These are phyloP conservation scores for Halichoerus grypus DNA, from an alignment of 2,113 vertebrate genomes.

Conservation along the genomic window DNA sequence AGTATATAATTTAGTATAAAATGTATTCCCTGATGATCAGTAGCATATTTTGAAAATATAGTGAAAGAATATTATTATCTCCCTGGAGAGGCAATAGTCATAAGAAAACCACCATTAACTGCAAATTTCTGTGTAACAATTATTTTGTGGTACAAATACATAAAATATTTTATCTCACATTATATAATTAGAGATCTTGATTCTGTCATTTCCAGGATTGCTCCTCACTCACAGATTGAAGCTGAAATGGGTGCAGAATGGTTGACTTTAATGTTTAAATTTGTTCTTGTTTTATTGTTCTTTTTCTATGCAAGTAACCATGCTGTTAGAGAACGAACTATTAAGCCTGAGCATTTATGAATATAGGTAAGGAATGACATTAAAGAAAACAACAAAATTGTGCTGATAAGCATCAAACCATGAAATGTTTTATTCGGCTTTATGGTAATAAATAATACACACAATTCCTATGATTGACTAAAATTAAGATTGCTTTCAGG, in stretches of 20 bases:
- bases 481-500: not conserved
- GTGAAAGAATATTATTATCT: constrained; percentile 30
- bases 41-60: constrained; percentile 26
- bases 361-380: not conserved
- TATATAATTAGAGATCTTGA: not conserved
- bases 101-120: constrained; percentile 33
- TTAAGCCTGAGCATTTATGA: not conserved
- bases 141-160: not conserved
- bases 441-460: not conserved
- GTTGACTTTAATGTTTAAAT: not conserved
- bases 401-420: not conserved
- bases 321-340: not conserved
- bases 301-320: not conserved
- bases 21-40: not conserved
- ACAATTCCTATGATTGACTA: not conserved
- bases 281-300: not conserved
- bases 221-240: not conserved
- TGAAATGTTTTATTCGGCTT: not conserved
- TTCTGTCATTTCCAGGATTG: not conserved
- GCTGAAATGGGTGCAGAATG: not conserved
- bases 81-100: not conserved
- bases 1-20: not conserved
- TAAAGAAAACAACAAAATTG: constrained; percentile 18
- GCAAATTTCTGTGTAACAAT: not conserved
- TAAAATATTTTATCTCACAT: constrained; percentile 44